Base-by-base conservation (phyloP, 1,140 invertebrate species). In the Cyclargus thomasi region DNA sequence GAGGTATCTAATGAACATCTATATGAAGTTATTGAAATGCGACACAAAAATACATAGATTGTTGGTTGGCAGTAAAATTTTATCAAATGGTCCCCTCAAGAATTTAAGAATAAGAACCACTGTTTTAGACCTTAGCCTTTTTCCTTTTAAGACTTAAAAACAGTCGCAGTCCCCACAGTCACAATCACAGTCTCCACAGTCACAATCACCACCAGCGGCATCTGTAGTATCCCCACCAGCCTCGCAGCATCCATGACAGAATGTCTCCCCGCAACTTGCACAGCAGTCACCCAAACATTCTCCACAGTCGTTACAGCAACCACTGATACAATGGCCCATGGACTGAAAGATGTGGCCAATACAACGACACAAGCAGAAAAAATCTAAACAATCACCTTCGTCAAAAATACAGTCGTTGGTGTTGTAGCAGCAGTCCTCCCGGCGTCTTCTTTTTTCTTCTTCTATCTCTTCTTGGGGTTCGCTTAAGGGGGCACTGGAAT, bases 191-290 rank as follows among this genome's bases (percentile, higher is more conserved):
- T 47, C 39, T 8, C 39, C 39, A 16, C 39, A 47, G 8, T 47
- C 73, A 92, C 92, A 0, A 95, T 94, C 71, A 83, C 92, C 16
- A 94, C 94, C 64, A 88, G 93, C 21, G 93, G 92, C 7, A 93
- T 93, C 53, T 83, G 90, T 10, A 86, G 76, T 57, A 68, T 69
- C 2, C 74, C 78, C 1, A 74, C 80, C 8, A 82, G 80, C 47
- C 82, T 84, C 36, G 86, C 95, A 2, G 89, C 93, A 0, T 85
- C 89, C 1, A 92, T 88, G 29, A 93, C 95, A 47, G 11, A 47
- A 1, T 1, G 11, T 1, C 39, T 16, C 11, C 2, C 39, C 39
- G 39, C 39, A 47, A 2, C 39, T 16, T 0, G 0, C 2, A 8
- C 39, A 53, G 21, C 64, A 65, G 16, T 65, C 20, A 0, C 36